Conservation (phyloP, 2,888 invertebrate genomes). For the Willowsia nigromaculata region DNA sequence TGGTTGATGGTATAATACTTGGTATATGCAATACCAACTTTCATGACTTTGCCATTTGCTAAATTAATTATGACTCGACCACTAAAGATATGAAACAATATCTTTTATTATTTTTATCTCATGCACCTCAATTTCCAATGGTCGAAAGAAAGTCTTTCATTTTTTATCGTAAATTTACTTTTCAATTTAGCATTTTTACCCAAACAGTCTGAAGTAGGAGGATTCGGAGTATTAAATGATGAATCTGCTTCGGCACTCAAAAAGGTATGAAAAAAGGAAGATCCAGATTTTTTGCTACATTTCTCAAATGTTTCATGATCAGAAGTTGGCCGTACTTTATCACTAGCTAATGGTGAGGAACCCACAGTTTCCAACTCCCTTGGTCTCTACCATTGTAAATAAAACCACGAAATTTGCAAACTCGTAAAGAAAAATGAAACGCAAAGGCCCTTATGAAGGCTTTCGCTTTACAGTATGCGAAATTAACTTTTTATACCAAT, state of each 20-base stretch:
- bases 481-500: too few relatives aligned
- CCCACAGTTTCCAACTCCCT: not conserved
- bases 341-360: not conserved
- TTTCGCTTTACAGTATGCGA: too few relatives aligned
- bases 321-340: not conserved
- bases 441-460: too few relatives aligned
- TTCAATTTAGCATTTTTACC: not conserved
- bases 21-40: too few relatives aligned
- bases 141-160: constrained; percentile 8
- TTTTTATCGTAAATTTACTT: not conserved
- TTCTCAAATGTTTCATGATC: not conserved
- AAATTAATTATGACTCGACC: too few relatives aligned
- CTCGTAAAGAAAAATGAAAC: too few relatives aligned
- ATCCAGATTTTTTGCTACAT: not conserved
- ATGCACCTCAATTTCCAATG: not conserved
- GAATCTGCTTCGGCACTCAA: not conserved
- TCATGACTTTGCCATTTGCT: too few relatives aligned
- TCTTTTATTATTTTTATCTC: not conserved
- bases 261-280: not conserved
- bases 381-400: not conserved
- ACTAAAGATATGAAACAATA: not conserved
- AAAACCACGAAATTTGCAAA: too few relatives aligned
- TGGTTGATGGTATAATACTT: too few relatives aligned
- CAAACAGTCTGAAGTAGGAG: not conserved
- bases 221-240: not conserved